These are phyloP conservation scores for Camelus dromedarius DNA, from an alignment of 2,113 vertebrate species.

Conservation along the genomic window DNA sequence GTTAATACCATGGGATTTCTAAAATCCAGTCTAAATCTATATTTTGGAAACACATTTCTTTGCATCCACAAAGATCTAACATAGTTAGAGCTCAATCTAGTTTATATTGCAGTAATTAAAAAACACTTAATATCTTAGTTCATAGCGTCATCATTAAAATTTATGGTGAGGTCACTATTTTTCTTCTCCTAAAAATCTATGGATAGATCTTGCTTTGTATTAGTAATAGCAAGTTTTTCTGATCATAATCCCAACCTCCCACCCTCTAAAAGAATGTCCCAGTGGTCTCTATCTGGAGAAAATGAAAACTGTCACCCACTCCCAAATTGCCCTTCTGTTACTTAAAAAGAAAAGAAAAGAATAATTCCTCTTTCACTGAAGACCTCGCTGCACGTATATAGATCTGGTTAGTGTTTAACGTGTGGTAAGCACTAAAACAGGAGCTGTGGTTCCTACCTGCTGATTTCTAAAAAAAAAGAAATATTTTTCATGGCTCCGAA, in stretches of 20 bases:
- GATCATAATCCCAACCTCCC: not conserved
- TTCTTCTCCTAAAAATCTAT: not conserved
- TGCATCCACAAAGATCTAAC: not conserved
- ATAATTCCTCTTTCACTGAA: not conserved
- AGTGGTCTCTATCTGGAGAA: slow-evolving; percentile 14
- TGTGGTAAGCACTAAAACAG: not conserved
- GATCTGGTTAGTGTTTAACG: not conserved
- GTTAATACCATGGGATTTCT: not conserved
- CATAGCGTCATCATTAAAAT: not conserved
- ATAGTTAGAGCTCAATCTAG: not conserved
- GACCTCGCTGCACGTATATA: not conserved
- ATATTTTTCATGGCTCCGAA: not conserved
- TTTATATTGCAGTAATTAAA: slow-evolving; percentile 13
- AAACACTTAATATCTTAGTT: not conserved
- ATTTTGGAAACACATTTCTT: not conserved
- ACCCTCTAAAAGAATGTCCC: not conserved
- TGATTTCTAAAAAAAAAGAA: not conserved
- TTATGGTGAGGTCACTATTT: not conserved
- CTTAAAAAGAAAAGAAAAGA: slow-evolving; percentile 40
- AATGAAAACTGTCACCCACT: not conserved
- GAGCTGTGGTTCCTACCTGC: not conserved
- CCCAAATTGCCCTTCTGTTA: not conserved
- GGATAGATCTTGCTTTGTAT: not conserved
- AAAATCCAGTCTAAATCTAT: not conserved
- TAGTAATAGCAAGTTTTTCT: not conserved